Conservation (phyloP, 2,888 invertebrate species). For the Dioctria rufipes region DNA sequence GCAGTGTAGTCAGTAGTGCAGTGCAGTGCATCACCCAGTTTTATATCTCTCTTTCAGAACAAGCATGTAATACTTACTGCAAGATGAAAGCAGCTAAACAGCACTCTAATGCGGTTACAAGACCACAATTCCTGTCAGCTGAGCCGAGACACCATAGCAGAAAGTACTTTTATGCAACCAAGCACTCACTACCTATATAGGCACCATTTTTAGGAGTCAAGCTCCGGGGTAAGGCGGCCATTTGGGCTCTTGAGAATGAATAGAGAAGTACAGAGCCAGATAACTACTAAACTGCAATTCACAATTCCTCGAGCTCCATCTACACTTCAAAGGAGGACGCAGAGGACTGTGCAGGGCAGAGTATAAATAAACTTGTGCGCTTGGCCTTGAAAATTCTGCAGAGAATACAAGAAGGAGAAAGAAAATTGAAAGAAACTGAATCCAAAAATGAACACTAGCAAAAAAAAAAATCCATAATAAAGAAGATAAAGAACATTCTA, state of each 20-base stretch:
- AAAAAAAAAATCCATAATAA: conserved; percentile 11
- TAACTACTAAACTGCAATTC: conserved; percentile 21
- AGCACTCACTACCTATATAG: conserved; percentile 20
- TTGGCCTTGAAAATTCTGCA: conserved; percentile 54
- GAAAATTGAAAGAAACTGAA: conserved; percentile 4
- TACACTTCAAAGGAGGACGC: not conserved
- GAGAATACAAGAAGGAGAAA: conserved; percentile 12
- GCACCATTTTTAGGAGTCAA: not conserved
- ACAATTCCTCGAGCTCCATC: conserved; percentile 38
- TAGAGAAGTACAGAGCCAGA: conserved; percentile 9
- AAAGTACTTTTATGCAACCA: conserved; percentile 52
- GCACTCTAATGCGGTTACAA: conserved; percentile 55
- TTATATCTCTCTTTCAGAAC: conserved; percentile 10
- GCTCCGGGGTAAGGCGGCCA: not conserved
- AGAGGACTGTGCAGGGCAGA: conserved; percentile 8
- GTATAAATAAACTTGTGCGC: conserved; percentile 51
- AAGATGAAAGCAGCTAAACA: conserved; percentile 52
- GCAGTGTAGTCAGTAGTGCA: not conserved
- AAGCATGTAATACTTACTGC: conserved; percentile 22
- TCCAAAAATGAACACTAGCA: conserved; percentile 39
- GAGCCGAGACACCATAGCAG: conserved; percentile 18
- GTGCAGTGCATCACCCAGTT: conserved; percentile 42
- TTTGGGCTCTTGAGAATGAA: not conserved
- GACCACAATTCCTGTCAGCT: conserved; percentile 55
- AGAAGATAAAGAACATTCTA: not conserved